A percentile compares a stretch with the other conserved stretches of the same genome.
phyloP scores from a whole-genome alignment of 2,113 vertebrate genomes.

The Jacana jacana region DNA sequence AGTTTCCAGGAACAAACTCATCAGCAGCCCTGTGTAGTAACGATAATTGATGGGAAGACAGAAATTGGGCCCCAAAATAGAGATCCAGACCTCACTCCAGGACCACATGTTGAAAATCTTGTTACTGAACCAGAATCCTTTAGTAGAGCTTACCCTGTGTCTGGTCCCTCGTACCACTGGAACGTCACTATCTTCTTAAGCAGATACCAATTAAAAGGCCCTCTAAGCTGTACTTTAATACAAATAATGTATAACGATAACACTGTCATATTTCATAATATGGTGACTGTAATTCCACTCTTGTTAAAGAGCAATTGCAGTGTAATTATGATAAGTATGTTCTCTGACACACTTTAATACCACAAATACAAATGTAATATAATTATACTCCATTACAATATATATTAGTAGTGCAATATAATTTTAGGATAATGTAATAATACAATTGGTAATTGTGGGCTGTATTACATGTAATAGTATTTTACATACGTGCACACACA shows the following conservation, averaged over 20 bases:
- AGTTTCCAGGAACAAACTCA: not conserved
- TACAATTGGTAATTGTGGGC: not conserved
- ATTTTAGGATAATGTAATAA: not conserved
- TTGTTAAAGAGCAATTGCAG: conserved; percentile 46
- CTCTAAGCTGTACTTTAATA: not conserved
- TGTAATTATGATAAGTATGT: conserved; percentile 56
- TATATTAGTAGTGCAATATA: conserved; percentile 18
- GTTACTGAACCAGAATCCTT: not conserved
- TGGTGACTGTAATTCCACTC: conserved; percentile 47
- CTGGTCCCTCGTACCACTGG: not conserved
- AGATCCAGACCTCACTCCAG: not conserved
- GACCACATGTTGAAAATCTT: not conserved
- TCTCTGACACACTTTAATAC: conserved; percentile 33
- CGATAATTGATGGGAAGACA: not conserved
- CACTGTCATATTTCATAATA: conserved; percentile 16
- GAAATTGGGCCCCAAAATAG: not conserved
- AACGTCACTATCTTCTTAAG: not conserved
- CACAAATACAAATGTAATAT: conserved; percentile 47
- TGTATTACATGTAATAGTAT: not conserved
- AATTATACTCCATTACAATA: conserved; percentile 11
- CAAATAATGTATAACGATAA: conserved; percentile 17
- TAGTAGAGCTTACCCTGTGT: not conserved
- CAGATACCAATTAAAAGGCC: not conserved
- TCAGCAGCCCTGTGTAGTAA: not conserved
- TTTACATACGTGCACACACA: not conserved